Base-by-base conservation (phyloP, 2,888 invertebrate species). In the Scrobipalpa atriplicella region DNA sequence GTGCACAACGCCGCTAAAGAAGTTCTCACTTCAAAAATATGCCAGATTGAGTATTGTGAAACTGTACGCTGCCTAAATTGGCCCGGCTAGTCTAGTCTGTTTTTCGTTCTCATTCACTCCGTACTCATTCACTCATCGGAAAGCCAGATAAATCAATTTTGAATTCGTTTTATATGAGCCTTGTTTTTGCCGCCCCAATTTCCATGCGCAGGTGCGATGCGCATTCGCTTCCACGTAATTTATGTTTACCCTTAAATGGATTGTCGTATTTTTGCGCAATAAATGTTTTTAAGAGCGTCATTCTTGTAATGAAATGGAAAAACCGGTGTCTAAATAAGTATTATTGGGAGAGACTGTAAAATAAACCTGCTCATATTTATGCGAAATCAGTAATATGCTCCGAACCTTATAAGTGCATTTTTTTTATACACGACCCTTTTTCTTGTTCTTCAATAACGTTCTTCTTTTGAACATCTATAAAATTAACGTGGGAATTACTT, bases 181-280 rank as follows among this genome's bases (percentile, higher is more conserved):
- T 62, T 51, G 11, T 64, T 39, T 38, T 52, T 62, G 41, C 47
- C 47, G 13, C 54, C 21, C 54, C 54, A 64, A 64, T 64, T 56
- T 64, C 21, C 54, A 41, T 56, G 11, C 64, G 13, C 64, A 64
- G 64, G 64, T 64, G 64, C 21, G 64, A 54, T 64, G 64, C 19
- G 62, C 43, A 18, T 63, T 64, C 64, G 56, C 19, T 64, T 58
- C 39, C 19, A 21, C n/a, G 56, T 64, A 56, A 64, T 64, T 64
- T 64, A 64, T 64, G 47, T 63, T 63, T 36, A 63, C 63, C 36
- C 29, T 63, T 52, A 63, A 63, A 63, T 47, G 51, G 11, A 39
- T 43, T 60, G 38, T 60, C 39, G 38, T 60, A 39, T 41, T 62
- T 41, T 39, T 43, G 41, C 62, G 54, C 54, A 21, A 61, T 61